Conservation (phyloP, 2,888 invertebrate genomes). For the Ceriagrion tenellum region DNA sequence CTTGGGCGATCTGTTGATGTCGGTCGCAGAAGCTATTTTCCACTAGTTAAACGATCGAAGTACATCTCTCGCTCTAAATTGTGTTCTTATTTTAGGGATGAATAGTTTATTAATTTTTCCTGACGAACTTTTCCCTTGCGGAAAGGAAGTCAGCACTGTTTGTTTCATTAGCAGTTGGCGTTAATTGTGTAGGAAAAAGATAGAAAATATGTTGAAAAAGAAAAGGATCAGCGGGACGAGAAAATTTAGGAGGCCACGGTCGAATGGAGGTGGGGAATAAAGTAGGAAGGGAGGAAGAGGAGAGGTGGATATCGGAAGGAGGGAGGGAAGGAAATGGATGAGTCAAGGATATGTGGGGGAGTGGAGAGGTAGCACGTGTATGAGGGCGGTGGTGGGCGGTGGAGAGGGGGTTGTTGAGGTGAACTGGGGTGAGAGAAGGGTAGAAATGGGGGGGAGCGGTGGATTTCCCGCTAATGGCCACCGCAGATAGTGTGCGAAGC, state of each 20-base stretch:
- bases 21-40: no score
- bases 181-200: neutral
- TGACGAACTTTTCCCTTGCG: no score
- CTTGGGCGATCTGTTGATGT: no score
- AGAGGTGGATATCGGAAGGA: neutral
- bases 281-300: neutral
- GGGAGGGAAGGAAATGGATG: neutral
- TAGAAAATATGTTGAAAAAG: neutral
- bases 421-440: neutral
- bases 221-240: neutral
- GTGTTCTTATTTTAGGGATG: no score
- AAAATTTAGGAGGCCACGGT: neutral
- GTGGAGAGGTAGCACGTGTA: neutral
- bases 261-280: neutral
- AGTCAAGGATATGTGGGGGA: neutral
- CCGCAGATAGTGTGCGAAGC: conserved; percentile 54
- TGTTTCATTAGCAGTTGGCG: no score
- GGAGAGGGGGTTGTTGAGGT: conserved; percentile 8
- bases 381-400: neutral
- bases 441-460: neutral
- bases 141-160: no score
- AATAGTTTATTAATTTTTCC: no score
- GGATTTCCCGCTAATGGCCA: conserved; percentile 47
- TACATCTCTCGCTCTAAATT: no score
- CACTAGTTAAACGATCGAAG: no score